phyloP scores from a whole-genome alignment of 2,888 invertebrate genomes.

The Zhuqinia jingwanae region DNA sequence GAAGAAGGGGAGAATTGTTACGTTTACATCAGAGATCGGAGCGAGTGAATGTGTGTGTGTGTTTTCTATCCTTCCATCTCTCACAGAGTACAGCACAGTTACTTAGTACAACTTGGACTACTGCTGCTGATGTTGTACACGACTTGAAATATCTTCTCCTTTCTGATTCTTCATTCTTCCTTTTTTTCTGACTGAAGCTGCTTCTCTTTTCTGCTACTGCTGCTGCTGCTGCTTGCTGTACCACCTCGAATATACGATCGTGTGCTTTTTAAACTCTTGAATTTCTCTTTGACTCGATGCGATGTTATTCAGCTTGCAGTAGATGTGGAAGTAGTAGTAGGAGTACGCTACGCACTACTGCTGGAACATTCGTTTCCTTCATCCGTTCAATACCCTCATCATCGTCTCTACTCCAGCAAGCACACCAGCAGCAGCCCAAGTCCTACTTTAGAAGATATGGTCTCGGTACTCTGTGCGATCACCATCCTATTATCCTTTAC shows the following conservation, averaged over 20 bases:
- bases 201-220: neutral
- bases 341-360: slow-evolving; percentile 1
- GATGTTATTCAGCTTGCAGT: neutral
- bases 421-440: neutral
- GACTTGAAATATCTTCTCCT: slow-evolving; percentile 29
- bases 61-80: neutral
- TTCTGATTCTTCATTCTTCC: slow-evolving; percentile 11
- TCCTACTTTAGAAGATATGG: neutral
- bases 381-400: neutral
- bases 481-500: neutral
- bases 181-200: neutral
- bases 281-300: neutral
- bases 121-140: slow-evolving; percentile 9
- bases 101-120: slow-evolving; percentile 10
- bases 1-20: neutral
- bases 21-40: slow-evolving; percentile 3
- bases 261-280: neutral
- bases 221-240: no score
- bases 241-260: no score
- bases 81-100: slow-evolving; percentile 22
- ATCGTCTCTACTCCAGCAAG: neutral
- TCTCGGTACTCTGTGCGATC: neutral
- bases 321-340: no score
- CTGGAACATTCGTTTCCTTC: neutral
- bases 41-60: no score